These are phyloP conservation scores for Globicephala melas DNA, from an alignment of 2,113 vertebrate species.

Conservation along the genomic window DNA sequence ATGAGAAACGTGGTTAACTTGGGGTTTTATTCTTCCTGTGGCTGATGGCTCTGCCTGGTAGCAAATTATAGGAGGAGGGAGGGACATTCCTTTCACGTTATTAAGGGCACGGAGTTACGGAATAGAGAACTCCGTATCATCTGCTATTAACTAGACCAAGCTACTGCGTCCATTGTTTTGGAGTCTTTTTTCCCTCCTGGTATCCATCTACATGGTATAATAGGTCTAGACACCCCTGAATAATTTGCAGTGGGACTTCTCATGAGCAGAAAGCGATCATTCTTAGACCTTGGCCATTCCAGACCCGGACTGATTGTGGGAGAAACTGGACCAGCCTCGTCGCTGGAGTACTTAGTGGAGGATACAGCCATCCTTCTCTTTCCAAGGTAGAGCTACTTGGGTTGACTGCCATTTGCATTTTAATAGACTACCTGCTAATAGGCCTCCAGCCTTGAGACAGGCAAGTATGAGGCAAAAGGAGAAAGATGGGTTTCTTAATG, in stretches of 20 bases:
- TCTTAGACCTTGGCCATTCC: background rate
- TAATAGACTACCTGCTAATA: constrained; percentile 40
- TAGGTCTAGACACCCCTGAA: background rate
- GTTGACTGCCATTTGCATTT: constrained; percentile 8
- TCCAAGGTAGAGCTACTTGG: background rate
- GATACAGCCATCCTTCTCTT: background rate
- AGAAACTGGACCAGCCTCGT: background rate
- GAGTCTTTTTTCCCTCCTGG: background rate
- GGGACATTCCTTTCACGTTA: background rate
- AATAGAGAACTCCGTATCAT: background rate
- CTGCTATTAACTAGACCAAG: background rate
- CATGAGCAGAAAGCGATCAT: background rate
- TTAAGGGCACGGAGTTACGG: background rate
- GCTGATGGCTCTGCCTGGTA: background rate
- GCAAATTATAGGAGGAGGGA: background rate
- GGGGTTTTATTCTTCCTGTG: background rate
- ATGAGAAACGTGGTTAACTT: background rate
- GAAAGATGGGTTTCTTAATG: background rate
- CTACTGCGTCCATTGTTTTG: background rate
- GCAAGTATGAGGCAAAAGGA: background rate
- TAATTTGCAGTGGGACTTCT: background rate
- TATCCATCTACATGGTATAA: background rate
- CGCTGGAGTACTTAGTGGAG: background rate
- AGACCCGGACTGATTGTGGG: background rate
- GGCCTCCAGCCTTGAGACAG: constrained; percentile 18